These are phyloP conservation scores for Microplitis manilae DNA, from an alignment of 2,888 invertebrate genomes.

Conservation along the genomic window DNA sequence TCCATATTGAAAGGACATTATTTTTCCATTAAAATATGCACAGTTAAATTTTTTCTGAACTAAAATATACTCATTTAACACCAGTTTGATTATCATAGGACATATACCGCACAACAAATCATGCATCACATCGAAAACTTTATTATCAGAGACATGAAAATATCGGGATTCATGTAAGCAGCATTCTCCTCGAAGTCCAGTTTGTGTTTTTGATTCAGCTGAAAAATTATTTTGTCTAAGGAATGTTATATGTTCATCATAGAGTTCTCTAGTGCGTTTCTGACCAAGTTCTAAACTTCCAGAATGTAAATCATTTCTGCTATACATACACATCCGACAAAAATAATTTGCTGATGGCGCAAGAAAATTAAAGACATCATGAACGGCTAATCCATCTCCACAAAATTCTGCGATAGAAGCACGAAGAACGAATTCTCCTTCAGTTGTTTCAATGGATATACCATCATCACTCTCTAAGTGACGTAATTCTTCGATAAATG, in stretches of 20 bases:
- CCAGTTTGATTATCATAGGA: too few species aligned
- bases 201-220: too few species aligned
- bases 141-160: too few species aligned
- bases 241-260: constrained; percentile 28
- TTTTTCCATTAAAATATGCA: too few species aligned
- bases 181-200: too few species aligned
- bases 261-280: constrained; percentile 39
- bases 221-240: too few species aligned
- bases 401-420: constrained; percentile 44
- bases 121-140: too few species aligned
- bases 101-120: too few species aligned
- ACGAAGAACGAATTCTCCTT: constrained; percentile 42
- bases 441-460: constrained; percentile 33
- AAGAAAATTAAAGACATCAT: constrained; percentile 43
- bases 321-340: constrained; percentile 41
- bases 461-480: constrained; percentile 46
- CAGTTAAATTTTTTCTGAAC: too few species aligned
- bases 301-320: constrained; percentile 36
- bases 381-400: constrained; percentile 47
- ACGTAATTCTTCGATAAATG: constrained; percentile 45
- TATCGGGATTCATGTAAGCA: too few species aligned
- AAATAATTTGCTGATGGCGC: constrained; percentile 46
- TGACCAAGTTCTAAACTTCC: neutral
- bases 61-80: too few species aligned
- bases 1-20: too few species aligned